Conservation (phyloP, 2,888 invertebrate genomes). For the Theodoxus fluviatilis region DNA sequence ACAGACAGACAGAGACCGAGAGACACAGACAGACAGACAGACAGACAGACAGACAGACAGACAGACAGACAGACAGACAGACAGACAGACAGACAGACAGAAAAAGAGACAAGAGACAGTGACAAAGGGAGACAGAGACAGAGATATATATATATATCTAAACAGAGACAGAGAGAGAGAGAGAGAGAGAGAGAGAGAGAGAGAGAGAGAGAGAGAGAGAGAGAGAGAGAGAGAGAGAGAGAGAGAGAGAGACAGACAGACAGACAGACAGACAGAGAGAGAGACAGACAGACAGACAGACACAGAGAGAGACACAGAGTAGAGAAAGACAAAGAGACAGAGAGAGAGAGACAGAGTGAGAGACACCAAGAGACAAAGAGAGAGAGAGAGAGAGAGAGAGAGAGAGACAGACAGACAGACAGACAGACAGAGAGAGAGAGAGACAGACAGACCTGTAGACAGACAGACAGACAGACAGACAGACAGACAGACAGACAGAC, state of each 20-base stretch:
- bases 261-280: neutral
- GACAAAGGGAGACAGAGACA: neutral
- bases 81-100: neutral
- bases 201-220: neutral
- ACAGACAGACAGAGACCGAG: no score
- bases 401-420: neutral
- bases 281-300: neutral
- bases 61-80: conserved; percentile 8
- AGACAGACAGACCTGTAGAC: neutral
- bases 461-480: neutral
- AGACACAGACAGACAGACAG: neutral
- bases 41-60: neutral
- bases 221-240: neutral
- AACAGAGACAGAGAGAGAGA: conserved; percentile 1
- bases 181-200: conserved; percentile 18
- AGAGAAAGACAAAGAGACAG: conserved; percentile 13
- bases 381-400: neutral
- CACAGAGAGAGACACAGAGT: neutral
- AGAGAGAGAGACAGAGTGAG: neutral
- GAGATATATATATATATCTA: conserved; percentile 1
- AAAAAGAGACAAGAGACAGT: neutral
- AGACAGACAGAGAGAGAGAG: conserved; percentile 7
- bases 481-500: neutral
- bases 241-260: neutral
- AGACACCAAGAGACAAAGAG: neutral